A percentile compares a stretch with the other conserved stretches of the same genome.
Conservation (phyloP, 2,113 vertebrate genomes). For the Chloroceryle aenea region DNA sequence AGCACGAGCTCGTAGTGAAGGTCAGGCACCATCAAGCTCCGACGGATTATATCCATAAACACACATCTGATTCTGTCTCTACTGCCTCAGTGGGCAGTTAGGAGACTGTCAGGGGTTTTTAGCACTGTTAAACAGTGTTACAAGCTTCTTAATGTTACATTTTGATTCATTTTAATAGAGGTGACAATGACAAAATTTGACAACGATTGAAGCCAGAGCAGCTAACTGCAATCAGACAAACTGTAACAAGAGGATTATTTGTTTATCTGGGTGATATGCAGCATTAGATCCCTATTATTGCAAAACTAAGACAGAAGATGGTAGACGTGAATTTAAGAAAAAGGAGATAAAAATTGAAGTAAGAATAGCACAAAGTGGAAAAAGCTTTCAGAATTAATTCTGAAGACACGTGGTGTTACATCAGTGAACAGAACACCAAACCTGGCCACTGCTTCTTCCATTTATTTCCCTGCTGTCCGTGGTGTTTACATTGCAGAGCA, state of each 20-base stretch:
- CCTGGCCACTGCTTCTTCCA: background rate
- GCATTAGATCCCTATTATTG: background rate
- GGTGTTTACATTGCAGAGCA: background rate
- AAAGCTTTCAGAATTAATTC: background rate
- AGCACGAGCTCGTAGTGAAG: background rate
- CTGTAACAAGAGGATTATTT: background rate
- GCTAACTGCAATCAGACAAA: background rate
- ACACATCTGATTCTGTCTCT: background rate
- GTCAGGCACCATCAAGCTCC: background rate
- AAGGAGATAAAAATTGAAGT: background rate
- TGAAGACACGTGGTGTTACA: background rate
- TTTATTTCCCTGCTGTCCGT: background rate
- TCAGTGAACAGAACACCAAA: background rate
- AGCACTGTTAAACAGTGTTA: fast-evolving
- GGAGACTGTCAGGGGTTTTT: background rate
- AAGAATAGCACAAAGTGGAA: background rate
- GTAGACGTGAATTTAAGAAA: background rate
- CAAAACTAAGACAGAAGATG: background rate
- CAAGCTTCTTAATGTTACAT: background rate
- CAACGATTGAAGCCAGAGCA: background rate
- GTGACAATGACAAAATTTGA: background rate
- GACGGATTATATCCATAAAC: background rate
- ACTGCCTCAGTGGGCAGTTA: background rate
- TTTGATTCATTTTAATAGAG: background rate
- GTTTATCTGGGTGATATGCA: background rate